Evolutionary conservation across 2,888 invertebrate species (phyloP).

Genomic region (Rutpela maculata): DNA sequence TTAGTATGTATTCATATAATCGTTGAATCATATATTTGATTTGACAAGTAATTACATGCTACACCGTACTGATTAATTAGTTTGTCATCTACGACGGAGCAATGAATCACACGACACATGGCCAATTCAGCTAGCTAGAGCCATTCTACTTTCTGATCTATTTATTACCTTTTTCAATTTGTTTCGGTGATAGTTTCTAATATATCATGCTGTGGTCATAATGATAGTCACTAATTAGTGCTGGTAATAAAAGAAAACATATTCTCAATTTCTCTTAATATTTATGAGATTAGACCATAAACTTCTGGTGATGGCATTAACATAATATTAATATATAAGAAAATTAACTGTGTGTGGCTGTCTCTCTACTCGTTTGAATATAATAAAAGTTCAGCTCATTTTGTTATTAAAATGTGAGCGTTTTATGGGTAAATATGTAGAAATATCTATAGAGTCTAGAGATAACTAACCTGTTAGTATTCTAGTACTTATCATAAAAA

Average conservation of each 20-base stretch:
- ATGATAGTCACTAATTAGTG: not conserved
- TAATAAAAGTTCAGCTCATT: not conserved
- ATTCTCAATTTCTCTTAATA: not conserved
- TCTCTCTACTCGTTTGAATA: not conserved
- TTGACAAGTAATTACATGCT: slow-evolving; percentile 48
- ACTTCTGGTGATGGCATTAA: not conserved
- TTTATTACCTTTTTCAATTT: not conserved
- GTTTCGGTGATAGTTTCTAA: not conserved
- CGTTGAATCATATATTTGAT: slow-evolving; percentile 53
- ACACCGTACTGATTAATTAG: slow-evolving; percentile 49
- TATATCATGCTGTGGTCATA: not conserved
- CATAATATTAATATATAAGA: not conserved
- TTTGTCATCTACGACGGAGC: slow-evolving; percentile 37
- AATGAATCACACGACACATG: too few relatives aligned
- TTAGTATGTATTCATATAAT: slow-evolving; percentile 46
- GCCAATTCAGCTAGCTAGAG: not conserved
- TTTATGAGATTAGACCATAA: not conserved
- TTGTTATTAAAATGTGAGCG: not conserved
- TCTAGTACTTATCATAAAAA: too few relatives aligned
- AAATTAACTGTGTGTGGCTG: too few relatives aligned
- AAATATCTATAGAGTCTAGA: too few relatives aligned
- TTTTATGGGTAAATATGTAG: too few relatives aligned
- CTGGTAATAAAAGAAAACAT: not conserved
- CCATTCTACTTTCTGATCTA: not conserved
- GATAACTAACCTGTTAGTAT: too few relatives aligned